phyloP scores from a whole-genome alignment of 2,797 vertebrate genomes.

The Tamandua tetradactyla region DNA sequence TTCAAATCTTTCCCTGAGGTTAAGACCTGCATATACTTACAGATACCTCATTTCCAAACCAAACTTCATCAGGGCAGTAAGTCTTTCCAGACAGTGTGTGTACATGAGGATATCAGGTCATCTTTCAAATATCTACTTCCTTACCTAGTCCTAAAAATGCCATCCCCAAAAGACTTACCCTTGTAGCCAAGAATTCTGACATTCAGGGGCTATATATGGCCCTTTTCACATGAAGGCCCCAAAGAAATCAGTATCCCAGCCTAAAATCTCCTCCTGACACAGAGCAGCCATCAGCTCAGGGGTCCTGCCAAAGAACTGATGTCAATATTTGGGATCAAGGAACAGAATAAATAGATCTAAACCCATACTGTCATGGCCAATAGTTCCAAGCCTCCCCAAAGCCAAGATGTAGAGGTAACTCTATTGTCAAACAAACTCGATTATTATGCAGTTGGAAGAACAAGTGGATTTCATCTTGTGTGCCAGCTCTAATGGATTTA shows the following conservation, averaged over 20 bases:
- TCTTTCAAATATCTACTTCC: background rate
- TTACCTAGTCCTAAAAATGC: background rate
- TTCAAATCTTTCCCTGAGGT: background rate
- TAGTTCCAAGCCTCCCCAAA: background rate
- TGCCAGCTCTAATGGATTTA: background rate
- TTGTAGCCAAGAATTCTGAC: background rate
- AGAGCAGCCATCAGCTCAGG: background rate
- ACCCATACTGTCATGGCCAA: background rate
- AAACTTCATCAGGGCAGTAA: background rate
- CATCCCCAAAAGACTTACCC: background rate
- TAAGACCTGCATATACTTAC: background rate
- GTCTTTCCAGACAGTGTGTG: background rate
- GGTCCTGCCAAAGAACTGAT: background rate
- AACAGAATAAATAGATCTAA: background rate
- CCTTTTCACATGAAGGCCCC: background rate
- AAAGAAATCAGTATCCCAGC: background rate
- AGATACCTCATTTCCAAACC: background rate
- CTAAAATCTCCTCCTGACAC: background rate
- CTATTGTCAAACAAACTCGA: background rate
- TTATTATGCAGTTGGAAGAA: background rate
- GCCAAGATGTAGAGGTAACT: background rate
- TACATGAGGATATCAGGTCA: background rate
- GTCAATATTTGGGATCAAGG: background rate
- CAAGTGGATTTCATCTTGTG: background rate
- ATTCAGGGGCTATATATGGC: background rate